Evolutionary conservation across 2,888 invertebrate genomes (phyloP), one percentile per base, ranked within the genome.

Genomic region (Scaptomyza polygonia): DNA sequence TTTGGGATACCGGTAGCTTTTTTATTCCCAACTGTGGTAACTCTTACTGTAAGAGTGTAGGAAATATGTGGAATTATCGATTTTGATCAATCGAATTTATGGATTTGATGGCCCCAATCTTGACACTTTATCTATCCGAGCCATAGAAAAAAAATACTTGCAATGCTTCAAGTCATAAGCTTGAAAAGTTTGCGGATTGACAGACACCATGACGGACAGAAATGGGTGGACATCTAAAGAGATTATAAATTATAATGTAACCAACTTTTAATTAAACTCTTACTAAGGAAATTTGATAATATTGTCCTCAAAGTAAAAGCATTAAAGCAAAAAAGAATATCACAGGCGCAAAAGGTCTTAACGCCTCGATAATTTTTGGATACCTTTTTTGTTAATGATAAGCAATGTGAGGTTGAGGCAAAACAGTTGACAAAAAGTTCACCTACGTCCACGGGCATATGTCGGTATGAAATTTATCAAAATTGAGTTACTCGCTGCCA

Each of bases 401-500:
- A 25, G 8, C 25, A 11, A 25, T 18, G 32, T 27, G 8, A 39
- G 11, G n/a, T 36, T 34, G 9, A 25, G 25, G 18, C 51, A 49
- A 9, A 12, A 1, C 16, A n/a, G 29, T 21, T 4, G 11, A 42
- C 11, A 16, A 16, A 36, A 39, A 39, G 5, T 4, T 47, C 45
- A 48, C 25, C 39, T 9, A 36, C 36, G 29, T 45, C 53, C 54
- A 57, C 34, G 1, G 14, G 11, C 64, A 45, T 40, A 51, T 58
- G 63, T 55, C 54, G 42, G 25, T 34, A 47, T 57, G 53, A 43
- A 67, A 72, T 58, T 62, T 61, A 52, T 70, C 67, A 64, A 65
- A 74, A 72, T 72, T 54, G 47, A 69, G 75, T 58, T 53, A 53
- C 52, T 44, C 65, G 36, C 51, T n/a, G 40, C 39, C 47, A 32